Conservation (phyloP, 2,113 vertebrate genomes). For the Ceyx cyanopectus region DNA sequence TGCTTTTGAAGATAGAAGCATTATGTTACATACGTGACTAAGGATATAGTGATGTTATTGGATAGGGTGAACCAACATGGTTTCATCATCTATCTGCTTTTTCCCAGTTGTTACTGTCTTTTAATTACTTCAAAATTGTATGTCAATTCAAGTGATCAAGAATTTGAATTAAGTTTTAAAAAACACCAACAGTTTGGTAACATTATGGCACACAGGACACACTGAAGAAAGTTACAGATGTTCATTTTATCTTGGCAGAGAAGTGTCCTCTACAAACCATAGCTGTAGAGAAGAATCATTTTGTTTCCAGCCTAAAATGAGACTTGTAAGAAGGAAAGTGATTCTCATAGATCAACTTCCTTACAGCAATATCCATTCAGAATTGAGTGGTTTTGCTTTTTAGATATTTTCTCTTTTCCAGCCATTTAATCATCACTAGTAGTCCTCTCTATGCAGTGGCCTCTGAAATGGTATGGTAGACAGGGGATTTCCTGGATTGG, state of each 20-base stretch:
- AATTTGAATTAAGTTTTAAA: background rate
- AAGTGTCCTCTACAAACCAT: background rate
- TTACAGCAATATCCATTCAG: background rate
- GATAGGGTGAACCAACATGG: background rate
- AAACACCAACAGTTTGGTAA: rapidly evolving
- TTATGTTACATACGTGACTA: background rate
- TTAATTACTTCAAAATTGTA: background rate
- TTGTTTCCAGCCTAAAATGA: background rate
- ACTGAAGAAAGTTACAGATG: background rate
- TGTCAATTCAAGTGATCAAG: background rate
- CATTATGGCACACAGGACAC: background rate
- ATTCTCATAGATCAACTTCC: background rate
- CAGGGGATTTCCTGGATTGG: background rate
- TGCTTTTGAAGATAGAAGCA: background rate
- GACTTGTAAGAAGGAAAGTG: background rate
- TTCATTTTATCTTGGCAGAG: background rate
- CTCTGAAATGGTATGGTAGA: background rate
- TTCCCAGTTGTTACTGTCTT: background rate
- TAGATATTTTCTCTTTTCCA: background rate
- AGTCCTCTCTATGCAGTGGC: background rate
- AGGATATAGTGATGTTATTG: background rate
- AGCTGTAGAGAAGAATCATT: background rate
- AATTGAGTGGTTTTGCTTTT: background rate
- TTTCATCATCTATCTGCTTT: background rate
- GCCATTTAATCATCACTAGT: background rate